These are phyloP conservation scores for Cnemophilus loriae DNA, from an alignment of 2,113 vertebrate species.

Conservation along the genomic window DNA sequence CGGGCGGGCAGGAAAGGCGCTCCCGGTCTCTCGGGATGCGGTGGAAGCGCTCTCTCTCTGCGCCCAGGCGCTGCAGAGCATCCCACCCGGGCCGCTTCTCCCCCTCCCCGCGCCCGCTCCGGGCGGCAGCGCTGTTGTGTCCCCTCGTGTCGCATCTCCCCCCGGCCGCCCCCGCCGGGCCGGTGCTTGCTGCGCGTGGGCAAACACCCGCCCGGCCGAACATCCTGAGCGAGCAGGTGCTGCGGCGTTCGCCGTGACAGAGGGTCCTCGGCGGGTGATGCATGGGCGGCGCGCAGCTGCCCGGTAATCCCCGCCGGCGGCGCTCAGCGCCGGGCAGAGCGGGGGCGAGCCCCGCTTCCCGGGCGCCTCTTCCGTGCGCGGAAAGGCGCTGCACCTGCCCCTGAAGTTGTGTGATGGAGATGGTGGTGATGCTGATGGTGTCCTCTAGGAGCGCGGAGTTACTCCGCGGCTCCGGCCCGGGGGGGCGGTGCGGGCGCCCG, in stretches of 20 bases:
- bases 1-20: not conserved
- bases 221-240: conserved; percentile 16
- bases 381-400: not conserved
- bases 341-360: not conserved
- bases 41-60: not conserved
- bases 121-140: not conserved
- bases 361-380: not conserved
- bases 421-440: not conserved
- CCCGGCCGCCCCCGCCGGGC: not conserved
- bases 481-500: not conserved
- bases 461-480: not conserved
- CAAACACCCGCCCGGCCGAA: not conserved
- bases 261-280: not conserved
- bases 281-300: not conserved
- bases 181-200: not conserved
- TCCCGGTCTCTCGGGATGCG: not conserved
- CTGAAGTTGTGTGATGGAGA: not conserved
- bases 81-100: no score
- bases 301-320: not conserved
- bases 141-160: not conserved
- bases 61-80: not conserved
- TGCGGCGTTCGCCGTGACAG: not conserved
- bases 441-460: not conserved
- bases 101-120: not conserved
- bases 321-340: not conserved